Base-by-base conservation (phyloP, 2,888 invertebrate species). In the Germaria angustata region DNA sequence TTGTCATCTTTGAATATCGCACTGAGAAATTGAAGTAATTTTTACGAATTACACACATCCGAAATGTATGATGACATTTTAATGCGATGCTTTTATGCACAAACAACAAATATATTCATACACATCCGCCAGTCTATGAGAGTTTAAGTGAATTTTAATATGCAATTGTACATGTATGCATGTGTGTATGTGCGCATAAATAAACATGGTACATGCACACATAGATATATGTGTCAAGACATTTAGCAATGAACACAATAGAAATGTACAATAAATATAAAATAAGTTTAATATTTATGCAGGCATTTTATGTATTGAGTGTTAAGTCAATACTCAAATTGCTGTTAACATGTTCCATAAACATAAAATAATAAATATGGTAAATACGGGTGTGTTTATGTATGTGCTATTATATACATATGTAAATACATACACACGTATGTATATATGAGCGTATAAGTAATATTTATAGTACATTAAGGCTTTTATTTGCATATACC, bases 251-350 rank as follows among this genome's bases (percentile, higher is more conserved):
- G 5, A 34, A 51, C 28, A 28, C 61, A 51, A 73, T 51, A 41
- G 36, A 39, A 51, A 61, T 20, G 28, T 20, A 34, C n/a, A 41
- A 44, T 53, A 61, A 63, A 63, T 44, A 63, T 17, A 44, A 63
- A 73, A 53, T 63, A 51, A 39, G 9, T 72, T 73, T 53, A 46
- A 46, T 36, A 75, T 65, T 46, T 55, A 65, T 17, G 55, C 44
- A 55, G 36, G 55, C 24, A 39, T 66, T 55, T 65, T 55, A 17
- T 66, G 41, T 46, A 49, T 46, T 53, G 44, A 63, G 63, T 69
- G 53, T 78, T 69, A 46, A 63, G 61, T 69, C 63, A 69, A 63
- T 78, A 63, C 46, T 69, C 36, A 61, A 69, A 69, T 63, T 46
- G 46, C 46, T 69, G 69, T 78, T 78, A 71, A 53, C 63, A 71